phyloP scores from a whole-genome alignment of 2,888 invertebrate genomes.

The Zelleria hepariella region DNA sequence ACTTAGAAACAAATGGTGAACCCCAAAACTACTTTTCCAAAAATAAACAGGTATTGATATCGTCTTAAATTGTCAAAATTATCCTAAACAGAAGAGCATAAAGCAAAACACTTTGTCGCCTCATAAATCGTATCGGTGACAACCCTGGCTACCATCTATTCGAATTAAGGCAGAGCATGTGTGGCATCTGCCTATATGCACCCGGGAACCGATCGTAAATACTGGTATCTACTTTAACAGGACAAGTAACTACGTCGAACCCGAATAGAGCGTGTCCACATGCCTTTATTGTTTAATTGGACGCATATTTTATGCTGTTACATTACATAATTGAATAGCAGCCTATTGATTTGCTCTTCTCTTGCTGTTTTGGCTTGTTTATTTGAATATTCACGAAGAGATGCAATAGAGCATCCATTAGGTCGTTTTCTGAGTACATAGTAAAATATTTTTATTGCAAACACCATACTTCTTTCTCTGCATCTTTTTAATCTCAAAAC shows the following conservation, averaged over 20 bases:
- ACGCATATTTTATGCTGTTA: slow-evolving; percentile 14
- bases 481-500: too few species aligned
- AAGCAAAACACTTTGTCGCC: neutral
- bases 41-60: too few species aligned
- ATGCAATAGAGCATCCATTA: too few species aligned
- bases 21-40: too few species aligned
- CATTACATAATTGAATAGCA: slow-evolving; percentile 5
- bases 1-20: too few species aligned
- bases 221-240: slow-evolving; percentile 58
- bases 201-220: slow-evolving; percentile 50
- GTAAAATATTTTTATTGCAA: too few species aligned
- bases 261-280: slow-evolving; percentile 37
- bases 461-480: too few species aligned
- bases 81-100: neutral
- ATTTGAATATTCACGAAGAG: neutral
- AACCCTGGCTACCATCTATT: slow-evolving; percentile 62
- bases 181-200: slow-evolving; percentile 67
- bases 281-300: slow-evolving; percentile 38
- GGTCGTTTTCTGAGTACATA: too few species aligned
- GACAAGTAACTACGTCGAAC: slow-evolving; percentile 37
- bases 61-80: too few species aligned
- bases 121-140: slow-evolving; percentile 11
- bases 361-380: too few species aligned
- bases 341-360: neutral
- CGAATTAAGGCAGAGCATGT: slow-evolving; percentile 67